Base-by-base conservation (phyloP, 2,797 vertebrate genomes). In the Hydrophis major region DNA sequence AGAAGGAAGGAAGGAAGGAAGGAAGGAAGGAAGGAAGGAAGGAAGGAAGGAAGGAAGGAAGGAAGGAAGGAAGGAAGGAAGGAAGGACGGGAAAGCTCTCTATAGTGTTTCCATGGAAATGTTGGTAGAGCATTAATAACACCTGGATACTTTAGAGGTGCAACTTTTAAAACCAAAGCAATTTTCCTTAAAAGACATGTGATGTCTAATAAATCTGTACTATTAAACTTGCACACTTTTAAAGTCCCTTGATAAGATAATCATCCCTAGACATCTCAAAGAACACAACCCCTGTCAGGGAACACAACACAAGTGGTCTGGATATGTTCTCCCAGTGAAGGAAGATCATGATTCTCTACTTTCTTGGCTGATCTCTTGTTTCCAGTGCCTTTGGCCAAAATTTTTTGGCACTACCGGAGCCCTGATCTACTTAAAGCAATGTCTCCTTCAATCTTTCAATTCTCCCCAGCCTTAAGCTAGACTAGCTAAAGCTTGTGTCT, bases 21-120 rank as follows among this genome's bases (percentile, higher is more conserved):
- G 14, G 0, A 32, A 69, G n/a, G 1, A 69, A 16, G 14, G 1
- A 6, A n/a, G 28, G 0, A 14, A 32, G 12, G 1, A 13, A 69
- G 28, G 1, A n/a, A 69, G 18, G 16, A 2, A 32, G 6, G 7
- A 37, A 37, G 37, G 37, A 37, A 37, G 37, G 37, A 37, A 37
- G 37, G 37, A 37, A 37, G 37, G 37, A 18, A 7, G n/a, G 3
- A 7, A 37, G 6, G 8, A 8, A 18, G 14, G 8, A 7, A 32
- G n/a, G 8, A 8, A 20, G 32, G 1, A 42, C 1, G 32, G 7
- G 10, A 0, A 4, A 42, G 32, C 13, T 28, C 11, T 89, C n/a
- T 18, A 42, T 78, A 8, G 16, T 22, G 18, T 42, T 42, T 57
- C 87, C 18, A 89, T 27, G 22, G 87, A 57, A 89, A 89, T 60